Evolutionary conservation across 2,888 invertebrate genomes (phyloP).

Genomic region (Caenorhabditis sp.): DNA sequence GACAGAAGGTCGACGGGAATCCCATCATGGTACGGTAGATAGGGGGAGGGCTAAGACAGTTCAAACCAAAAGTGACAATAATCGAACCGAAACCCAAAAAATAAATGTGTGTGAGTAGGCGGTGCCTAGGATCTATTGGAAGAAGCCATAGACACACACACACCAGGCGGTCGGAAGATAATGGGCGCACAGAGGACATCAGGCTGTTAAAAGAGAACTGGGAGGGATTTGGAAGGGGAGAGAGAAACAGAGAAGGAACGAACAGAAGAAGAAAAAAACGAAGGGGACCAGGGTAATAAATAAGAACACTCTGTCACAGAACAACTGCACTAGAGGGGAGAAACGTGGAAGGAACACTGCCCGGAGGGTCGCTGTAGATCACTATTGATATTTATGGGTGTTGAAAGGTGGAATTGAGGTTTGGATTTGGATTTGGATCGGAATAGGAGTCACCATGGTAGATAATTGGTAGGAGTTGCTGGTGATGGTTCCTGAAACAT

Average conservation of each 20-base stretch:
- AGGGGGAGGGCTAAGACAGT: too few relatives aligned
- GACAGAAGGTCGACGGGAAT: too few relatives aligned
- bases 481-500: too few relatives aligned
- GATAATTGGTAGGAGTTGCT: too few relatives aligned
- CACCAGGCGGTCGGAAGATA: constrained; percentile 10
- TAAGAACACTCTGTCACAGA: constrained; percentile 10
- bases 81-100: constrained; percentile 11
- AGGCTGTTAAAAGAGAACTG: constrained; percentile 20
- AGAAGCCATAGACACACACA: constrained; percentile 38
- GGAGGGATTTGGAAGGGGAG: constrained; percentile 8
- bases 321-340: background rate
- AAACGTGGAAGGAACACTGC: background rate
- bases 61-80: background rate
- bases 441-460: too few relatives aligned
- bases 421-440: too few relatives aligned
- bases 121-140: constrained; percentile 15
- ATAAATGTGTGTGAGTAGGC: constrained; percentile 54
- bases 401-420: background rate
- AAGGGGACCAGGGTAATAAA: constrained; percentile 5
- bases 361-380: too few relatives aligned
- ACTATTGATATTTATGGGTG: constrained; percentile 1
- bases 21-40: too few relatives aligned
- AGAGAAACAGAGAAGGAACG: background rate
- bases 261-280: background rate
- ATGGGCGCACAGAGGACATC: constrained; percentile 22